A percentile compares a stretch with the other conserved stretches of the same genome.
These are phyloP conservation scores for Sus cebifrons DNA, from an alignment of 2,797 vertebrate genomes.

Conservation along the genomic window DNA sequence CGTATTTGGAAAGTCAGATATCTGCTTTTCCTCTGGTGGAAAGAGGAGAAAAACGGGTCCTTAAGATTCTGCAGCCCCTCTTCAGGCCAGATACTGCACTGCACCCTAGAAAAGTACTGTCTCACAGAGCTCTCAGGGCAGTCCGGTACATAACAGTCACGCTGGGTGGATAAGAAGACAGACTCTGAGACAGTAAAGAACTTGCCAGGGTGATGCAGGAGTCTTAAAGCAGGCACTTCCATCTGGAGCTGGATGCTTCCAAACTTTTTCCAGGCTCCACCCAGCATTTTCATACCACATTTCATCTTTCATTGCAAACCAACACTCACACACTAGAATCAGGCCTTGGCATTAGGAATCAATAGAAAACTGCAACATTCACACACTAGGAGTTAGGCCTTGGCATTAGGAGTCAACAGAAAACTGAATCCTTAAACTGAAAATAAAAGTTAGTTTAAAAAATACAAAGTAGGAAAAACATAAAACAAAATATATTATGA, in stretches of 20 bases:
- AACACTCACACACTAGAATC: neutral
- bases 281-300: neutral
- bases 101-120: neutral
- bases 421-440: neutral
- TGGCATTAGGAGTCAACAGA: neutral
- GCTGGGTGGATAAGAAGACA: neutral
- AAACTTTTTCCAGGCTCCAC: neutral
- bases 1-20: neutral
- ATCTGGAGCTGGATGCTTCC: neutral
- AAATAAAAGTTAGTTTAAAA: neutral
- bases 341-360: neutral
- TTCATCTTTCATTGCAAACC: neutral
- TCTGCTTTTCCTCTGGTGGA: neutral
- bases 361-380: neutral
- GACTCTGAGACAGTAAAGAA: neutral
- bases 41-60: neutral
- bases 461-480: neutral
- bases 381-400: neutral
- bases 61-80: neutral
- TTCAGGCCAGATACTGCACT: neutral
- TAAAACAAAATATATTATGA: neutral
- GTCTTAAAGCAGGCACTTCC: neutral
- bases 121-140: neutral
- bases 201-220: neutral
- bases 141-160: neutral